Conservation (phyloP, 2,888 invertebrate genomes). For the Isoperla grammatica region DNA sequence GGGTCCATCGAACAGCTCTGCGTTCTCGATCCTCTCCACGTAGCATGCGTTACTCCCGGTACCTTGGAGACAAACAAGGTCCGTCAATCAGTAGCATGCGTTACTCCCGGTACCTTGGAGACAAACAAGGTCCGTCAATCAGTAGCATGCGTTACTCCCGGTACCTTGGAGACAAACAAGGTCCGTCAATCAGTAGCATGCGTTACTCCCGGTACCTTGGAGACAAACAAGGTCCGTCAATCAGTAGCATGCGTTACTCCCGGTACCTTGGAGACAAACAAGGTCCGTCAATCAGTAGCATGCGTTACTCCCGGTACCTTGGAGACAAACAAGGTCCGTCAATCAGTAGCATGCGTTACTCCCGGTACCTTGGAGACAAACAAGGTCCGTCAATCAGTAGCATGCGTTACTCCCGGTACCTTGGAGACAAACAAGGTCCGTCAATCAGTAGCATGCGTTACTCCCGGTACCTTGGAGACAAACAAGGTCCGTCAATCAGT, state of each 20-base stretch:
- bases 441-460: constrained; percentile 59
- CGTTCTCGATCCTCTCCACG: constrained; percentile 51
- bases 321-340: too few species aligned
- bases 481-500: too few species aligned
- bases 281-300: too few species aligned
- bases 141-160: constrained; percentile 58
- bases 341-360: constrained; percentile 59
- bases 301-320: constrained; percentile 58
- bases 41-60: constrained; percentile 60
- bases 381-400: too few species aligned
- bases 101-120: constrained; percentile 54
- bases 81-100: constrained; percentile 58
- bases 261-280: constrained; percentile 49
- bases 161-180: constrained; percentile 43
- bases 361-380: constrained; percentile 50
- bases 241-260: constrained; percentile 58
- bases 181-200: too few species aligned
- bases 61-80: constrained; percentile 39
- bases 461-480: constrained; percentile 53
- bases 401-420: constrained; percentile 59
- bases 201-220: constrained; percentile 55
- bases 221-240: background rate
- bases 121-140: background rate
- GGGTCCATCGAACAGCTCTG: constrained; percentile 46
- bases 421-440: too few species aligned